phyloP scores from a whole-genome alignment of 2,888 invertebrate genomes.

The Amblyteles armatorius region DNA sequence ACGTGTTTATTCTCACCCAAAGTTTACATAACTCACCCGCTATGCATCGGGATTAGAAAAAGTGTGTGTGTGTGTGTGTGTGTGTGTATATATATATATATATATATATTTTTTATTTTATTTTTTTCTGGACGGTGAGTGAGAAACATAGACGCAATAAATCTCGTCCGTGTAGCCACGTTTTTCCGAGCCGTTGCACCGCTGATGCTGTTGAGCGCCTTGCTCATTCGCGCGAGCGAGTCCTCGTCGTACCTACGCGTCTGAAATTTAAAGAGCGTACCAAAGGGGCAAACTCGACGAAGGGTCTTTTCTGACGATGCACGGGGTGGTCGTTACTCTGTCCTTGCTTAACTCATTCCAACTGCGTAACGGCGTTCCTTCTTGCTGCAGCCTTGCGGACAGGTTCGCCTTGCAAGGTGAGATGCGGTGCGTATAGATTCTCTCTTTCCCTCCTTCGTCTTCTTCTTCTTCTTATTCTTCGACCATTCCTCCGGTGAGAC shows the following conservation, averaged over 20 bases:
- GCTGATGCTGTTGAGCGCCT: conserved; percentile 32
- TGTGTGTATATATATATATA: neutral
- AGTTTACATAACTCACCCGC: conserved; percentile 18
- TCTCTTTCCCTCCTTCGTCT: conserved; percentile 50
- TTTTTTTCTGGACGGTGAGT: conserved; percentile 4
- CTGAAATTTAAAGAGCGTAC: conserved; percentile 72
- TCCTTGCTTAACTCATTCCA: conserved; percentile 2
- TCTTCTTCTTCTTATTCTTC: conserved; percentile 49
- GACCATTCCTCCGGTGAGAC: conserved; percentile 49
- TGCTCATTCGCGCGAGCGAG: conserved; percentile 51
- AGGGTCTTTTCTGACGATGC: conserved; percentile 63
- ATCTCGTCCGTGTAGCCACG: conserved; percentile 46
- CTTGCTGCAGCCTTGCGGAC: conserved; percentile 72
- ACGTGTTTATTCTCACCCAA: conserved; percentile 18
- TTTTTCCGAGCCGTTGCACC: conserved; percentile 31
- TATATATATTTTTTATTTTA: neutral
- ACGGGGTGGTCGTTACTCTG: conserved; percentile 28
- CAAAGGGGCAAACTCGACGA: conserved; percentile 33
- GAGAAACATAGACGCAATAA: conserved; percentile 49
- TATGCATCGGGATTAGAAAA: conserved; percentile 21
- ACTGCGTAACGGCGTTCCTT: conserved; percentile 71
- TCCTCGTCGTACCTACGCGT: conserved; percentile 57
- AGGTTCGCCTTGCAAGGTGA: conserved; percentile 83
- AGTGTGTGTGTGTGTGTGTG: no score
- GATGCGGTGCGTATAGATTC: conserved; percentile 72